Conservation (phyloP, 2,113 vertebrate species). For the Grammomys surdaster region DNA sequence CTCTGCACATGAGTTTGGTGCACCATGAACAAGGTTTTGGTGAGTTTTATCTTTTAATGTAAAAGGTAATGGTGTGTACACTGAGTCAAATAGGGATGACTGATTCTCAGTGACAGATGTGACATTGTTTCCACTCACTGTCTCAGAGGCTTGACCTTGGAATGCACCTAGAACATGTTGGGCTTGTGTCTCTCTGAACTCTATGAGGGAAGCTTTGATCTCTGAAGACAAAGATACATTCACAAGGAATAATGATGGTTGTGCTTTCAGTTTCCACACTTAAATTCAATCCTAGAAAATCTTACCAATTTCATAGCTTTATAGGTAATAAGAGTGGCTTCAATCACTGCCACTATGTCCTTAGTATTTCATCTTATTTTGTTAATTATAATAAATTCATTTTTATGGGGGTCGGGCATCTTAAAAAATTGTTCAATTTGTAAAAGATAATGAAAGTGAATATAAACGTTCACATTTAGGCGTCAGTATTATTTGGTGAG, state of each 20-base stretch:
- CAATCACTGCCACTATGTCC: not conserved
- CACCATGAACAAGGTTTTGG: conserved; percentile 43
- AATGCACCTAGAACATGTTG: conserved; percentile 51
- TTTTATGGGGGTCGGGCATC: not conserved
- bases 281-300: not conserved
- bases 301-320: not conserved
- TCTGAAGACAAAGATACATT: not conserved
- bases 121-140: conserved; percentile 35
- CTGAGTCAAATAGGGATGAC: not conserved
- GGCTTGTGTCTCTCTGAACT: conserved; percentile 1
- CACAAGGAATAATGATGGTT: conserved; percentile 49
- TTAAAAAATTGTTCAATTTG: not conserved
- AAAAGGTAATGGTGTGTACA: conserved; percentile 80
- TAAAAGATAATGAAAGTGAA: not conserved
- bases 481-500: not conserved
- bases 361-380: not conserved
- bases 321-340: not conserved
- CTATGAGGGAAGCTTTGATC: conserved; percentile 29
- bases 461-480: not conserved
- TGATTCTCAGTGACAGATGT: conserved; percentile 50
- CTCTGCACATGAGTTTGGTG: conserved; percentile 27
- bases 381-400: not conserved
- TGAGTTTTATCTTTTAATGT: conserved; percentile 77
- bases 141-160: not conserved
- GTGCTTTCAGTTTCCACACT: conserved; percentile 11